These are phyloP conservation scores for Lepidochitona cinerea DNA, from an alignment of 2,888 invertebrate species.

Conservation along the genomic window DNA sequence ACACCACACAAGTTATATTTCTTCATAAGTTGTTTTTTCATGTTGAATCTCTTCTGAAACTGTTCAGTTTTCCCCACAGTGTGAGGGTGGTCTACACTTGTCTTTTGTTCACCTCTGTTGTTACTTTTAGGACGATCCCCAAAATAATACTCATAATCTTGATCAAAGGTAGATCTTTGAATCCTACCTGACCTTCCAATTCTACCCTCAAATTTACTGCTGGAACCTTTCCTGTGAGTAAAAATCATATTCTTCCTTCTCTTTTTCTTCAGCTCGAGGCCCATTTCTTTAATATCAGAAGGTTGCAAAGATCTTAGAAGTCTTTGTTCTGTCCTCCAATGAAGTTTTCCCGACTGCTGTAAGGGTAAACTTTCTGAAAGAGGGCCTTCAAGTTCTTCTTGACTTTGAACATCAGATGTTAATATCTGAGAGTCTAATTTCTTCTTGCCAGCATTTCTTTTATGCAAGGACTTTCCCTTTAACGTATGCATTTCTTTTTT, in stretches of 20 bases:
- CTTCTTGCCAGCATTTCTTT: constrained; percentile 57
- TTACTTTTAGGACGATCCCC: background rate
- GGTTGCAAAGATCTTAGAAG: constrained; percentile 46
- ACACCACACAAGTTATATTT: constrained; percentile 4
- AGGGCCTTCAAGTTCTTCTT: background rate
- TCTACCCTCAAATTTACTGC: background rate
- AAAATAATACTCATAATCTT: background rate
- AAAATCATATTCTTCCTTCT: constrained; percentile 38
- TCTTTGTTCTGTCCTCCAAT: constrained; percentile 50
- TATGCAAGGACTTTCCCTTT: constrained; percentile 23
- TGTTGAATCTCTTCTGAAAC: background rate
- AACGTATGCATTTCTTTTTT: background rate
- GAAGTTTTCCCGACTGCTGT: constrained; percentile 38
- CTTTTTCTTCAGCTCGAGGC: constrained; percentile 50
- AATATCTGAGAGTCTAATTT: constrained; percentile 64
- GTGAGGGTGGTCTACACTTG: constrained; percentile 27
- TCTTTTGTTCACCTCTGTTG: constrained; percentile 20
- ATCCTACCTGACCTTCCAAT: background rate
- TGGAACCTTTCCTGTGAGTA: constrained; percentile 30
- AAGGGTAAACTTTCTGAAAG: background rate
- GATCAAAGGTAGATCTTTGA: background rate
- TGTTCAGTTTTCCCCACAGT: background rate
- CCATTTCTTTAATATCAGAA: constrained; percentile 46
- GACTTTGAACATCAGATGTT: constrained; percentile 13
- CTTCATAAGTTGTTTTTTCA: background rate